Evolutionary conservation across 2,888 invertebrate genomes (phyloP).

Genomic region (Nemotelus pantherinus): DNA sequence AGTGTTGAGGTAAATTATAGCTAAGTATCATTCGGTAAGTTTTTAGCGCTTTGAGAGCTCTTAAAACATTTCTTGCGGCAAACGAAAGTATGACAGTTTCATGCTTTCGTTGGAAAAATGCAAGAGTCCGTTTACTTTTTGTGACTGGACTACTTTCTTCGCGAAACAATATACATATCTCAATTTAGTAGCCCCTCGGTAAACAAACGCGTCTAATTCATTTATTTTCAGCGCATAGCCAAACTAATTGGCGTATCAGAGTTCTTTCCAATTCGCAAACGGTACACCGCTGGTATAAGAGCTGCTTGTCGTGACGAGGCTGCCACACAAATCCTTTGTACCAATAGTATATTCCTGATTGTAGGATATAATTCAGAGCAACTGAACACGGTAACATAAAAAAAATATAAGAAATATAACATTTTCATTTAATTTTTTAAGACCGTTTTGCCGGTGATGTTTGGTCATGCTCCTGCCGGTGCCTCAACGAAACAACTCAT

Average conservation of each 20-base stretch:
- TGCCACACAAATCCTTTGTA: slow-evolving; percentile 53
- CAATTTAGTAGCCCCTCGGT: not conserved
- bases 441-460: slow-evolving; percentile 69
- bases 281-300: slow-evolving; percentile 54
- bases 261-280: slow-evolving; percentile 68
- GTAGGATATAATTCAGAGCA: slow-evolving; percentile 64
- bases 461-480: slow-evolving; percentile 72
- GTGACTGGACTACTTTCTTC: no score
- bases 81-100: no score
- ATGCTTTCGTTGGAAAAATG: no score
- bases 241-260: slow-evolving; percentile 61
- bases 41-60: no score
- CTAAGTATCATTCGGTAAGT: no score
- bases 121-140: no score
- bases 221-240: not conserved
- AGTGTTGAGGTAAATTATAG: slow-evolving; percentile 19
- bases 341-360: slow-evolving; percentile 65
- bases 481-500: slow-evolving; percentile 66
- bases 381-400: slow-evolving; percentile 62
- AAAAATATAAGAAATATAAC: not conserved
- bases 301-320: slow-evolving; percentile 59
- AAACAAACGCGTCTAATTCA: not conserved
- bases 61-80: no score
- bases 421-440: slow-evolving; percentile 57
- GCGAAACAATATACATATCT: no score